Conservation (phyloP, 2,113 vertebrate species). For the Macroglossus sobrinus region DNA sequence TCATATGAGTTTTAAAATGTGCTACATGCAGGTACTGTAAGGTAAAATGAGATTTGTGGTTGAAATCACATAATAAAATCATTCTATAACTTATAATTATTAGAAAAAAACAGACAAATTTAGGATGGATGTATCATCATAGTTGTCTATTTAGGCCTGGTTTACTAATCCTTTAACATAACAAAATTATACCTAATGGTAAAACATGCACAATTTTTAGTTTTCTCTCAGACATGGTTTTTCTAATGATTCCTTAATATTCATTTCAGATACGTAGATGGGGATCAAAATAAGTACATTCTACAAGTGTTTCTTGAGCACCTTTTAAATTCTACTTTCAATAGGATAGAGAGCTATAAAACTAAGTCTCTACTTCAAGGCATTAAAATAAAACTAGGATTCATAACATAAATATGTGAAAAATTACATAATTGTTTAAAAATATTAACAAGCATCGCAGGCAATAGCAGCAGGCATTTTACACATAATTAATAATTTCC, state of each 20-base stretch:
- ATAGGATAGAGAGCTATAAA: neutral
- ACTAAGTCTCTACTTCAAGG: neutral
- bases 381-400: neutral
- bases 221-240: neutral
- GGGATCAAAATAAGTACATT: neutral
- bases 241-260: neutral
- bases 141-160: neutral
- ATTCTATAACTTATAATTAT: neutral
- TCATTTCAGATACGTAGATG: neutral
- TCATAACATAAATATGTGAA: neutral
- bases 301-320: neutral
- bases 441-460: neutral
- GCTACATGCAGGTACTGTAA: neutral
- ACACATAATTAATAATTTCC: conserved; percentile 24
- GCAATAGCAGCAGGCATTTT: neutral
- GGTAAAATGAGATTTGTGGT: neutral
- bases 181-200: neutral
- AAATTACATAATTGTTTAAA: conserved; percentile 4
- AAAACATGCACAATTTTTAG: neutral
- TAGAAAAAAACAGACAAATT: neutral
- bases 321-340: neutral
- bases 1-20: neutral
- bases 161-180: neutral
- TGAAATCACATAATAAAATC: neutral
- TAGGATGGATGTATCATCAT: neutral